phyloP scores from a whole-genome alignment of 2,797 vertebrate species.

The Semaprochilodus insignis region DNA sequence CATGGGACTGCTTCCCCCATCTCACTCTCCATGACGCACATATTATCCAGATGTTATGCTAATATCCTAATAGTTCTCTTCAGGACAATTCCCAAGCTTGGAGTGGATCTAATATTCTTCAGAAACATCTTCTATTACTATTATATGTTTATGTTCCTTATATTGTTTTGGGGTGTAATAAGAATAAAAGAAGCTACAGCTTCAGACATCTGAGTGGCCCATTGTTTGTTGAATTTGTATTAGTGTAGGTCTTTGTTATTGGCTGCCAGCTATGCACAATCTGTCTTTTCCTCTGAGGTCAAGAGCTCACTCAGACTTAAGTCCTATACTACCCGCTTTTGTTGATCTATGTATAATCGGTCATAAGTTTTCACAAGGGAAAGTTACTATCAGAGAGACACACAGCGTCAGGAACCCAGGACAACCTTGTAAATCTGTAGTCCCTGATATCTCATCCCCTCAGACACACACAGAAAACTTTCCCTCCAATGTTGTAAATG shows the following conservation, averaged over 20 bases:
- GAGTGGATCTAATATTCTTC: slow-evolving; percentile 16
- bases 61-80: slow-evolving; percentile 48
- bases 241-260: slow-evolving; percentile 31
- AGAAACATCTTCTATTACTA: slow-evolving; percentile 37
- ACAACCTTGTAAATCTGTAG: slow-evolving; percentile 61
- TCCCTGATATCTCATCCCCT: slow-evolving; percentile 68
- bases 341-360: not conserved
- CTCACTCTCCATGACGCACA: slow-evolving; percentile 39
- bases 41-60: slow-evolving; percentile 63
- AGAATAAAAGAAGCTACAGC: slow-evolving; percentile 8
- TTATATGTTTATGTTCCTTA: slow-evolving; percentile 9
- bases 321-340: slow-evolving; percentile 12
- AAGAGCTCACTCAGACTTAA: not conserved
- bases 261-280: slow-evolving; percentile 15
- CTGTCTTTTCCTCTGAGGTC: not conserved
- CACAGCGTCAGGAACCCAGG: slow-evolving; percentile 58
- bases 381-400: slow-evolving; percentile 52
- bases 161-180: not conserved
- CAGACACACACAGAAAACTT: slow-evolving; percentile 27
- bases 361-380: slow-evolving; percentile 50
- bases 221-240: slow-evolving; percentile 29
- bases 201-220: not conserved
- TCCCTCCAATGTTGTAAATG: slow-evolving; percentile 53
- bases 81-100: slow-evolving; percentile 26
- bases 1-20: slow-evolving; percentile 28